A percentile compares a stretch with the other conserved stretches of the same genome.
phyloP scores from a whole-genome alignment of 2,797 vertebrate species.

The Microchirus variegatus region DNA sequence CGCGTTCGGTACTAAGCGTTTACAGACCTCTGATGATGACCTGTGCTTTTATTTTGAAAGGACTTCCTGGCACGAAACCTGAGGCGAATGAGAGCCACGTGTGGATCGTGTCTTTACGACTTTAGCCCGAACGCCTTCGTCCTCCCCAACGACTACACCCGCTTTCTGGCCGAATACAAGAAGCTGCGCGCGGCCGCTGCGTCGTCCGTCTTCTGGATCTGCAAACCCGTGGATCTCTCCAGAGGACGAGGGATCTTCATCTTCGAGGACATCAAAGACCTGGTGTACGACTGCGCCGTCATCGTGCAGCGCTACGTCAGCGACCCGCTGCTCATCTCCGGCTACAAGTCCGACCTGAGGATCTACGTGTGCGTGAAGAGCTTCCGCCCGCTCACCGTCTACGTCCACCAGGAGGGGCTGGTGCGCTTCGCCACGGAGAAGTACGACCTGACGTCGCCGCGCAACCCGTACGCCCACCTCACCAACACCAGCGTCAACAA shows the following conservation, averaged over 20 bases:
- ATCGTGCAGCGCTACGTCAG: conserved; percentile 86
- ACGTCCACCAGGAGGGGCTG: conserved; percentile 84
- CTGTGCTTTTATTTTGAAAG: conserved; percentile 28
- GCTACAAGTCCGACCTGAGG: conserved; percentile 87
- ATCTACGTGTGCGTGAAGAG: conserved; percentile 86
- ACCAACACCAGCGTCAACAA: conserved; percentile 90
- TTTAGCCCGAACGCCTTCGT: conserved; percentile 83
- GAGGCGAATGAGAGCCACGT: conserved; percentile 79
- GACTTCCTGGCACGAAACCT: conserved; percentile 83
- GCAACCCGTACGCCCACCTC: conserved; percentile 82
- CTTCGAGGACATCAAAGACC: conserved; percentile 81
- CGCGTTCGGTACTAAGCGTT: background rate
- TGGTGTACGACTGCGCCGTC: conserved; percentile 79
- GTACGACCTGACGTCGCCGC: conserved; percentile 77
- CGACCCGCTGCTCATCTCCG: conserved; percentile 83
- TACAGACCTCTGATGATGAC: background rate
- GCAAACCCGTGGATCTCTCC: conserved; percentile 84
- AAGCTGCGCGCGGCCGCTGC: conserved; percentile 55
- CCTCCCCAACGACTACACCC: conserved; percentile 82
- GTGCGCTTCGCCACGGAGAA: conserved; percentile 87
- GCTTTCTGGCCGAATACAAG: conserved; percentile 80
- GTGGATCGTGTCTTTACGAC: conserved; percentile 74
- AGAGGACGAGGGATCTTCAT: conserved; percentile 84
- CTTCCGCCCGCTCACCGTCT: conserved; percentile 84
- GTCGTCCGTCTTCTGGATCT: conserved; percentile 80